Percentiles rank a stretch among this genome's conserved stretches.
Evolutionary conservation across 2,113 vertebrate genomes (phyloP).

Genomic region (Emydura subglobosa): DNA sequence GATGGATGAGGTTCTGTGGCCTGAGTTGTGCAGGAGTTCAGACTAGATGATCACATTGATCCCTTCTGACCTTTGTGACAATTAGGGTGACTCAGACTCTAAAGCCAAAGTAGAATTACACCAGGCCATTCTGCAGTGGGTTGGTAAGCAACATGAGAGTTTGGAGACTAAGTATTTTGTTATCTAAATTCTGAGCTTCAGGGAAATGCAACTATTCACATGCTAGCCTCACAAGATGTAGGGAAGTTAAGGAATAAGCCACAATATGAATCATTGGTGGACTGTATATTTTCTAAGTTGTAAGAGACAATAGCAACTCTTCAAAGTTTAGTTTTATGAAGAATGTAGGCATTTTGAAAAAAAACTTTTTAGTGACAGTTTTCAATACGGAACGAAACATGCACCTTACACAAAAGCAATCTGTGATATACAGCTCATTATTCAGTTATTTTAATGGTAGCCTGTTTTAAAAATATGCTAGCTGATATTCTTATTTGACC

Average conservation of each 20-base stretch:
- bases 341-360: not conserved
- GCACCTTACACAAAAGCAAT: not conserved
- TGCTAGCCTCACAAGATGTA: not conserved
- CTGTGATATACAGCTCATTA: not conserved
- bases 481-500: not conserved
- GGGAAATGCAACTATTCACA: not conserved
- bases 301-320: not conserved
- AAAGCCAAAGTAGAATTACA: not conserved
- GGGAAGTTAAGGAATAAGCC: not conserved
- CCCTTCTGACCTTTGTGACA: too few relatives aligned
- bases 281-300: not conserved
- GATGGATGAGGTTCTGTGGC: too few relatives aligned
- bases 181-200: not conserved
- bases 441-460: not conserved
- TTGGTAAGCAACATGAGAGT: not conserved
- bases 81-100: not conserved
- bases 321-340: not conserved
- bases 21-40: too few relatives aligned
- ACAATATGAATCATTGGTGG: not conserved
- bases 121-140: not conserved
- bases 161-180: not conserved
- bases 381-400: not conserved
- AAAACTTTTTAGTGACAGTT: not conserved
- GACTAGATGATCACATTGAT: too few relatives aligned
- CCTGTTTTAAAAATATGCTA: not conserved